Percentiles rank a stretch among this genome's conserved stretches.
Conservation (phyloP, 2,888 invertebrate genomes). For the Sphaeridia pumilis region DNA sequence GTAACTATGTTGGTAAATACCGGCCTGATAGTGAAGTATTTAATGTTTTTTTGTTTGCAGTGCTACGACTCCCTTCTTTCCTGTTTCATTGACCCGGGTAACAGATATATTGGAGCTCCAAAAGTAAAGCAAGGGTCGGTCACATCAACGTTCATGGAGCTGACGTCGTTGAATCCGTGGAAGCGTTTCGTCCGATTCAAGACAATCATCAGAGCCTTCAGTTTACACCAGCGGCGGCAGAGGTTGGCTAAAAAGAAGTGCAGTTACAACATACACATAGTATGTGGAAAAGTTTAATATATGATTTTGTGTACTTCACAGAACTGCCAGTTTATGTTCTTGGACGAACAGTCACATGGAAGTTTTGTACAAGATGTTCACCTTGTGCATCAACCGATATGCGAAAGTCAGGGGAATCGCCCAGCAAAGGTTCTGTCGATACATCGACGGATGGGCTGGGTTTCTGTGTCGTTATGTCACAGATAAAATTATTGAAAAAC, state of each 20-base stretch:
- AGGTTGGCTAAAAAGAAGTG: conserved; percentile 1
- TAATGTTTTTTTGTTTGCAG: neutral
- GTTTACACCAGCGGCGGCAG: conserved; percentile 10
- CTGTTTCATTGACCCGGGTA: conserved; percentile 2
- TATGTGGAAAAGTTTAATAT: neutral
- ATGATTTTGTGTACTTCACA: conserved; percentile 3
- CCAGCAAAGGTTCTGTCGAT: conserved; percentile 31
- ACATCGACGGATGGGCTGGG: conserved; percentile 30
- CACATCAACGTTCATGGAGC: conserved; percentile 1
- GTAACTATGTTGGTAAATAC: neutral
- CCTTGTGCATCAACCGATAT: conserved; percentile 32
- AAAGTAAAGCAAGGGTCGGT: conserved; percentile 4
- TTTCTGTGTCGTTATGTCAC: conserved; percentile 27
- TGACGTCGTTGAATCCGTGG: conserved; percentile 5
- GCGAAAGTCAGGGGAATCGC: conserved; percentile 31
- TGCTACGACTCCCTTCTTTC: conserved; percentile 7
- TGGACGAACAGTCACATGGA: conserved; percentile 33
- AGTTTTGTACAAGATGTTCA: conserved; percentile 27
- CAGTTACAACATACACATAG: neutral
- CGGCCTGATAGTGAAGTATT: neutral
- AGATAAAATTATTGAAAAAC: conserved; percentile 27
- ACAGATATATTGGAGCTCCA: conserved; percentile 6
- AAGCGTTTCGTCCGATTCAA: conserved; percentile 9
- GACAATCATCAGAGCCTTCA: conserved; percentile 8
- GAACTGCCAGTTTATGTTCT: conserved; percentile 28